Conservation (phyloP, 1,140 invertebrate species). For the Zaprionus lachaisei region DNA sequence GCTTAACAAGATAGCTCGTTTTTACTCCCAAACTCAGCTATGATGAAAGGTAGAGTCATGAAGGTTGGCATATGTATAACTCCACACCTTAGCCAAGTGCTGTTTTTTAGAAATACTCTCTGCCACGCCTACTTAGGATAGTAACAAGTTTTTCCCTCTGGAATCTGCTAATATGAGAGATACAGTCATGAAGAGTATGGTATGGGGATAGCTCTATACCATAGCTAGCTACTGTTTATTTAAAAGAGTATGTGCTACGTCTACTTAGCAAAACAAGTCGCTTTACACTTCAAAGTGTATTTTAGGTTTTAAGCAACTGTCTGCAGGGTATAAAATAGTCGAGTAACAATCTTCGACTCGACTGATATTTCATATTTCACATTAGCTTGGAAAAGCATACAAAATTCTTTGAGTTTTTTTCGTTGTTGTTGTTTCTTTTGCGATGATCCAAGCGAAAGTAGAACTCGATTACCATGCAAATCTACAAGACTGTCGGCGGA, state of each 20-base stretch:
- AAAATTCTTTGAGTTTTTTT: conserved; percentile 10
- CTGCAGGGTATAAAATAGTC: neutral
- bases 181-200: neutral
- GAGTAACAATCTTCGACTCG: neutral
- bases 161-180: too few relatives aligned
- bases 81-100: too few relatives aligned
- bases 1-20: too few relatives aligned
- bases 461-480: conserved; percentile 68
- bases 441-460: conserved; percentile 60
- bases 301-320: too few relatives aligned
- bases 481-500: conserved; percentile 10
- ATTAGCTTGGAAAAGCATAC: neutral
- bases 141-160: too few relatives aligned
- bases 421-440: conserved; percentile 18
- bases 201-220: too few relatives aligned
- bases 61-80: too few relatives aligned
- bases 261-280: too few relatives aligned
- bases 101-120: too few relatives aligned
- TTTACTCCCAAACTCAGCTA: neutral
- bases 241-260: neutral
- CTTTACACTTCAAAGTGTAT: too few relatives aligned
- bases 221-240: neutral
- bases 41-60: neutral
- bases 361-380: neutral
- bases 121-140: too few relatives aligned